A percentile compares a stretch with the other conserved stretches of the same genome.
Evolutionary conservation across 2,113 vertebrate genomes (phyloP).

Genomic region (Pitta sordida): DNA sequence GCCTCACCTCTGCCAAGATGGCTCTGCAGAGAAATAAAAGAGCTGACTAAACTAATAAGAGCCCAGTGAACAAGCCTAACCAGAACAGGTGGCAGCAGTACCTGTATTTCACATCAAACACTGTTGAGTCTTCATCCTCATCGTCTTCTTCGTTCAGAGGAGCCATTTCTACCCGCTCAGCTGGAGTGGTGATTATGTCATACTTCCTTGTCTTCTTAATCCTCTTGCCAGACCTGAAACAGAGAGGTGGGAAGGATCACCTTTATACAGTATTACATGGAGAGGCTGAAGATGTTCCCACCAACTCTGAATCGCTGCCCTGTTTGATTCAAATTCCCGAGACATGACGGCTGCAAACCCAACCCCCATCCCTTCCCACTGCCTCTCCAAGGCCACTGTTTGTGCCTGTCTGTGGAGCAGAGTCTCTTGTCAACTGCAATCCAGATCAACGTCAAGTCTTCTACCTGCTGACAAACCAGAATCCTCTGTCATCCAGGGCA

Average conservation of each 20-base stretch:
- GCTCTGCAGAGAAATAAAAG: background rate
- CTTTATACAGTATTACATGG: background rate
- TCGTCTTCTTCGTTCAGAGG: slow-evolving; percentile 93
- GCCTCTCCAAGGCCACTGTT: background rate
- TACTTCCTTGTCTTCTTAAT: slow-evolving; percentile 93
- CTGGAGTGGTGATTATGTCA: slow-evolving; percentile 94
- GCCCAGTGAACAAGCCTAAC: background rate
- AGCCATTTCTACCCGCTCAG: slow-evolving; percentile 93
- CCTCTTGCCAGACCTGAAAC: slow-evolving; percentile 83
- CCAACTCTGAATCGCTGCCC: background rate
- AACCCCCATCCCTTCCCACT: background rate
- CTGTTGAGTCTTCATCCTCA: slow-evolving; percentile 88
- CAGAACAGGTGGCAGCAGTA: slow-evolving; percentile 3
- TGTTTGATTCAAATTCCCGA: background rate
- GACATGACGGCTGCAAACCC: rapidly evolving
- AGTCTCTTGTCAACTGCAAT: background rate
- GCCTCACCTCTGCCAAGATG: background rate
- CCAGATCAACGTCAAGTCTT: background rate
- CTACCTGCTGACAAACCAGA: background rate
- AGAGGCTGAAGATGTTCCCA: background rate
- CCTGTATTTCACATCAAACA: slow-evolving; percentile 97
- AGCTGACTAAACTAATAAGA: background rate
- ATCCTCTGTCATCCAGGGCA: background rate
- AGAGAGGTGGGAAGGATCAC: background rate
- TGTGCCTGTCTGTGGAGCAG: background rate